Evolutionary conservation across 2,113 vertebrate species (phyloP), one percentile per base, ranked within the genome.

Genomic region (Thamnaconus septentrionalis): DNA sequence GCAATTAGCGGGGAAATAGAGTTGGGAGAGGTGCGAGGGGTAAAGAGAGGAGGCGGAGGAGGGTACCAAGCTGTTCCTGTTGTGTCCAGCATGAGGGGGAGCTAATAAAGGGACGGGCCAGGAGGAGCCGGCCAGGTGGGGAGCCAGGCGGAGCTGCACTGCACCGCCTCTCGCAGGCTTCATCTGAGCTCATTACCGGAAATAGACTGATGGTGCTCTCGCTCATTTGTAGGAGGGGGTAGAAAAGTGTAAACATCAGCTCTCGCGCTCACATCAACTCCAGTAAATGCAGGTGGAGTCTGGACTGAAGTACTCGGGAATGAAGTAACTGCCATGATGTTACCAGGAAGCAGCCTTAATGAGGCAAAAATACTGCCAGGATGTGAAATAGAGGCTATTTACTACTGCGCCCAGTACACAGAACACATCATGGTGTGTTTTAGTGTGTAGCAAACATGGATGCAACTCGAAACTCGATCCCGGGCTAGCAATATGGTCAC

Each of bases 1-100:
- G 79, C 86, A 83, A 92, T 92, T 89, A 91, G 86, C 74, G 75
- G 80, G 61, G 81, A 90, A 89, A 81, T 82, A 57, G 73, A 77
- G 76, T 64, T 75, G 80, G 75, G 76, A 85, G 74, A 84, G 73
- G 80, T 82, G 81, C 43, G 79, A 75, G 69, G 45, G 69, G 61
- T 56, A 72, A 76, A 71, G 76, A 79, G 64, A 78, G 75, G 80
- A 76, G 71, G 79, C 73, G 83, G 68, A 78, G 71, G 79, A 74
- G 83, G 68, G 79, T 61, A 76, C 83, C 87, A 87, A 76, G 82
- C 80, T 83, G 85, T 88, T 88, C 70, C 70, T 57, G 77, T 79
- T 85, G 87, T 80, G 80, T 86, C 84, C 80, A 64, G 82, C 79
- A 80, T 76, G 71, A 84, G 67, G 71, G 60, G 69, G 73, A 75